These are phyloP conservation scores for Chorisops tibialis DNA, from an alignment of 2,888 invertebrate genomes.

Conservation along the genomic window DNA sequence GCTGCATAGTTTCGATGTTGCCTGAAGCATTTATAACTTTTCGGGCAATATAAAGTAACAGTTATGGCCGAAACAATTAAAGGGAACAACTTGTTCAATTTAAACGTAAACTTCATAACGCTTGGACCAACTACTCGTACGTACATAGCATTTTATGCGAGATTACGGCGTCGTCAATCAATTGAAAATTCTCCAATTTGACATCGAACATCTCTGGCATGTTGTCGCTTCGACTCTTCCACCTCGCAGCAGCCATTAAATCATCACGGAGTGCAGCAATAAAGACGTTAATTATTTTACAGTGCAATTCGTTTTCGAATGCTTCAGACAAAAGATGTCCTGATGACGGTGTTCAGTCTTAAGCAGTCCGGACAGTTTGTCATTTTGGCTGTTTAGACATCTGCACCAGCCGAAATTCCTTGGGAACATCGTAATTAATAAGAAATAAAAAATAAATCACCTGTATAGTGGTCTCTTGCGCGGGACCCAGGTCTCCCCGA, in stretches of 20 bases:
- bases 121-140: too few relatives aligned
- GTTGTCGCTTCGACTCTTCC: constrained; percentile 20
- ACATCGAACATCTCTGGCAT: constrained; percentile 19
- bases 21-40: too few relatives aligned
- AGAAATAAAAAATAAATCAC: constrained; percentile 14
- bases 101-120: too few relatives aligned
- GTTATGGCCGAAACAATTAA: too few relatives aligned
- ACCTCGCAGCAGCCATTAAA: constrained; percentile 6
- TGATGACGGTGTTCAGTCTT: too few relatives aligned
- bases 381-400: too few relatives aligned
- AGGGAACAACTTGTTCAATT: too few relatives aligned
- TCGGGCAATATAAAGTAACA: too few relatives aligned
- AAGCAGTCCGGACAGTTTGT: too few relatives aligned
- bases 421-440: background rate
- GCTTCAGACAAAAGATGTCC: background rate
- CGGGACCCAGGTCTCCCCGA: background rate
- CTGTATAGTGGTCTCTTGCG: constrained; percentile 7
- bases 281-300: constrained; percentile 26
- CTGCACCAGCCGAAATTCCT: too few relatives aligned
- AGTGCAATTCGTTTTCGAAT: constrained; percentile 16
- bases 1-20: too few relatives aligned
- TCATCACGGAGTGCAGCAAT: constrained; percentile 7
- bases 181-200: constrained; percentile 9
- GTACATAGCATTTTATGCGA: constrained; percentile 1
- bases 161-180: constrained; percentile 19